phyloP scores from a whole-genome alignment of 2,797 vertebrate species.

The Buceros bicornis region DNA sequence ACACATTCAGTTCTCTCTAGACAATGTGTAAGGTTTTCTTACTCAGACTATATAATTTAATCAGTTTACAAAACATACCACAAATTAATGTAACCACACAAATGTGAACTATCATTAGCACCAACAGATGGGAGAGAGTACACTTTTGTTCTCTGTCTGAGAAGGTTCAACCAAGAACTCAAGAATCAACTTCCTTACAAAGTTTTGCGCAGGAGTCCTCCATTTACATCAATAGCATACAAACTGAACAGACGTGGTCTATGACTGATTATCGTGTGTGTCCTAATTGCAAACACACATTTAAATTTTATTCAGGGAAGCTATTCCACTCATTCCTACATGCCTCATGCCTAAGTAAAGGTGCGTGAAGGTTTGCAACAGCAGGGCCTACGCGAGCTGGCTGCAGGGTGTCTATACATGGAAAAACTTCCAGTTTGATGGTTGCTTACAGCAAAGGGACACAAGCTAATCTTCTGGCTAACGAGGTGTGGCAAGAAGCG shows the following conservation, averaged over 20 bases:
- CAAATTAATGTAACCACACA: not conserved
- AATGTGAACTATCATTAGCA: not conserved
- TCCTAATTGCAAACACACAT: not conserved
- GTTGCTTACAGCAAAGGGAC: not conserved
- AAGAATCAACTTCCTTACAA: not conserved
- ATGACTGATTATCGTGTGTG: not conserved
- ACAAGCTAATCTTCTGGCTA: not conserved
- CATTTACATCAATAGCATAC: not conserved
- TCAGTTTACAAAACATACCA: not conserved
- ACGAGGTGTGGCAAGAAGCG: not conserved
- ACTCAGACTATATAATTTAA: not conserved
- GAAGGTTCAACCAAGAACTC: not conserved
- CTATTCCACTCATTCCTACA: not conserved
- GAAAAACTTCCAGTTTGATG: not conserved
- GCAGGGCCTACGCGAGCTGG: not conserved
- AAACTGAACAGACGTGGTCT: not conserved
- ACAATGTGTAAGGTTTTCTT: not conserved
- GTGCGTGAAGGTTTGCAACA: not conserved
- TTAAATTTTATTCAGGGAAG: not conserved
- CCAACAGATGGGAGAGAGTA: not conserved
- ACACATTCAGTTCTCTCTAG: not conserved
- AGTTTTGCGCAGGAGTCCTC: not conserved
- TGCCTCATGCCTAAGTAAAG: not conserved
- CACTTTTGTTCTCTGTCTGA: not conserved
- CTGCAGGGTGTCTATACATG: accelerated